Evolutionary conservation across 2,888 invertebrate species (phyloP), one percentile per base, ranked within the genome.

Genomic region (Machimus atricapillus): DNA sequence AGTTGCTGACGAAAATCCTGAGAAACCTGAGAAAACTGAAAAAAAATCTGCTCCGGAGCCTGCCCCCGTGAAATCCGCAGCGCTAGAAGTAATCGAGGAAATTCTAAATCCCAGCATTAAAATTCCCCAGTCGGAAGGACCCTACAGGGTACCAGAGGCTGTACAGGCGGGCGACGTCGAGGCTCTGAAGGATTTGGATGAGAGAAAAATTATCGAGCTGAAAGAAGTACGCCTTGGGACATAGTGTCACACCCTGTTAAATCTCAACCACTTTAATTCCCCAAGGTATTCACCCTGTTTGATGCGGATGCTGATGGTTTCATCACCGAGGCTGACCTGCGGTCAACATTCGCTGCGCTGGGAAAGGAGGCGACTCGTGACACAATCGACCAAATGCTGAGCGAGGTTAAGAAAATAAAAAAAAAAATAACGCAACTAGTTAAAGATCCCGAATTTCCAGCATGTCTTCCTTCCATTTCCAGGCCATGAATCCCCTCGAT

Each of bases 281-380:
- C 78, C 89, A 90, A 95, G 95, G 95, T 94, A 1, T 95, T 95
- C 90, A 92, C 94, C 74, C 92, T 95, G 5, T 95, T 95, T 89
- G 95, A 95, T 89, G 91, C 95, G 90, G 94, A 95, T 89, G 94
- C 94, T 34, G 95, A 95, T 90, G 95, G 95, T 0, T 93, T 94
- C 89, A 95, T 95, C 88, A 94, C 95, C 89, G 94, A 94, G 89
- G 94, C 93, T 87, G 96, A 96, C 90, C 92, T 96, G 87, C 93
- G 94, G 14, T 94, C 94, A 40, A 95, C 95, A 0, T 93, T 94
- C 74, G 93, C 94, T 86, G 94, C 95, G 9, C 92, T 95, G 86
- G 95, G 95, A 2, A 94, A 94, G 88, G 92, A 93, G 1, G 93
- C 94, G 1, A 93, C 94, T 16, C 95, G 95, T 37, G 93, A 94